phyloP scores from a whole-genome alignment of 1,140 invertebrate species.

The Drosophila lacteicornis region DNA sequence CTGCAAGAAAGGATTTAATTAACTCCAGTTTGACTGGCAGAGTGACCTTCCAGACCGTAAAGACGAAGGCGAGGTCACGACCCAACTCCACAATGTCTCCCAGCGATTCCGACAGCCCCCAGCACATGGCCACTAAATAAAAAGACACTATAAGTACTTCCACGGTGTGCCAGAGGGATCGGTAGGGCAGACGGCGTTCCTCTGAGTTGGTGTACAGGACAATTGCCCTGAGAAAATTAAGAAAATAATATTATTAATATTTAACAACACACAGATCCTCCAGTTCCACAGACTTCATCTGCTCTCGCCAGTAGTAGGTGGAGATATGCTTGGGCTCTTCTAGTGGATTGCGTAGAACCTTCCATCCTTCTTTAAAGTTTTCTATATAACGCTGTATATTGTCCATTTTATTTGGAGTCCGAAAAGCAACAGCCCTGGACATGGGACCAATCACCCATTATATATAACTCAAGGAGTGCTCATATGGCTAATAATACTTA shows the following conservation, averaged over 20 bases:
- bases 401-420: not conserved
- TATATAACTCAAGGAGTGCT: not conserved
- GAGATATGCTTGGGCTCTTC: not conserved
- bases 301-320: constrained; percentile 1
- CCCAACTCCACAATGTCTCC: constrained; percentile 33
- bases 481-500: not conserved
- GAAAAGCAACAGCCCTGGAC: too few relatives aligned
- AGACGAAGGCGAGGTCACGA: constrained; percentile 29
- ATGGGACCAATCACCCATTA: not conserved
- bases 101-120: constrained; percentile 16
- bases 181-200: not conserved
- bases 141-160: too few relatives aligned
- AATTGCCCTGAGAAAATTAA: constrained; percentile 14
- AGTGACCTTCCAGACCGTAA: constrained; percentile 10
- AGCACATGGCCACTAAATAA: not conserved
- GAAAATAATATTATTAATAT: too few relatives aligned
- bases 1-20: not conserved
- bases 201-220: constrained; percentile 29
- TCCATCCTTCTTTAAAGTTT: not conserved
- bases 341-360: not conserved
- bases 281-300: constrained; percentile 4
- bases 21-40: too few relatives aligned
- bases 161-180: constrained; percentile 27
- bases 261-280: too few relatives aligned
- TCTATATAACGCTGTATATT: not conserved